Evolutionary conservation across 2,113 vertebrate genomes (phyloP), one percentile per base, ranked within the genome.

Genomic region (Cercopithecus mona): DNA sequence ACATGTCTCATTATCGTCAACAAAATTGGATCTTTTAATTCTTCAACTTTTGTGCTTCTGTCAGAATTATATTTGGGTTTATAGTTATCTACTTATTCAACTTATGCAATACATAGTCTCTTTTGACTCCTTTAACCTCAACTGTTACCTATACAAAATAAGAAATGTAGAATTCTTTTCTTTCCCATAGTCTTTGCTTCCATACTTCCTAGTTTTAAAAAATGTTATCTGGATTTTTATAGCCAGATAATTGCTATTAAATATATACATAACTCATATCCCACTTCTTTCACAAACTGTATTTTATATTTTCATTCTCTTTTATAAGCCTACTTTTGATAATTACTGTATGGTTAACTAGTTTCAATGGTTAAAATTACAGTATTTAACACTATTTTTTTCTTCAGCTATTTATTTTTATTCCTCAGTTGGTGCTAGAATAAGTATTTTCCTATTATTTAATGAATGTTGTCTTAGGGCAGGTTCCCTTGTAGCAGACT

Each of bases 271-370:
- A 66, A 87, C 38, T 87, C 79, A 50, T 68, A 90, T 66, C 3
- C 78, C 25, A 66, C 76, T 45, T 96, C 27, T 90, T 94, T 96
- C 35, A 92, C 66, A 96, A 78, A 43, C 80, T 43, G n/a, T 75
- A 59, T 87, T 86, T 87, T 61, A 40, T 64, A 22, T 87, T 79
- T 94, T 64, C 18, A 81, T 87, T 96, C 57, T 27, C 45, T 94
- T 87, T 81, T 93, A 13, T 81, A 94, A 85, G 48, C 6, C 25
- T 94, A 55, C 23, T 81, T 96, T 52, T 17, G 88, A 70, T 1
- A 88, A 57, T 80, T 73, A 66, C 23, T 72, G 1, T 48, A 86
- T 92, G 45, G 64, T 82, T 88, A 87, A 61, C 11, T 80, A 91
- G 11, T 87, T 76, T 73, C 43, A 83, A 6, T 86, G 43, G 57